Evolutionary conservation across 2,113 vertebrate genomes (phyloP).

Genomic region (Colistium nudipinnis): DNA sequence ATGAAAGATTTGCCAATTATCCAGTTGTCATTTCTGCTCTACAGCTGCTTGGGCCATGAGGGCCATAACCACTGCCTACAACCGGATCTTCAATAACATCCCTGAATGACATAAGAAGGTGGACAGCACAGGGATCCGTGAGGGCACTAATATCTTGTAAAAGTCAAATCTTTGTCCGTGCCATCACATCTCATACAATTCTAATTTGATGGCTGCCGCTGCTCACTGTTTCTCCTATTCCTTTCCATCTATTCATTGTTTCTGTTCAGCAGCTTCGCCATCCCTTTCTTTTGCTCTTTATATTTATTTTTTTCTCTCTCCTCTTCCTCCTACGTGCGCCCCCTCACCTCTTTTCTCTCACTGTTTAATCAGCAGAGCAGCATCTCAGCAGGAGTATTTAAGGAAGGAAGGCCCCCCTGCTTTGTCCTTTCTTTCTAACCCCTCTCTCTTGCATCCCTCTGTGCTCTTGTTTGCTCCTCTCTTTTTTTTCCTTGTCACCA

Average conservation of each 20-base stretch:
- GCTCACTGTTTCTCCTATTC: conserved; percentile 17
- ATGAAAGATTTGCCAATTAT: neutral
- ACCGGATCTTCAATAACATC: neutral
- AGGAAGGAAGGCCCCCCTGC: conserved; percentile 50
- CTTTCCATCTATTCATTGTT: conserved; percentile 12
- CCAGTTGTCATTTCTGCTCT: neutral
- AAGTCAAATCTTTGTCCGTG: conserved; percentile 50
- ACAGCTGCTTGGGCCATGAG: neutral
- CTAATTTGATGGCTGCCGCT: conserved; percentile 43
- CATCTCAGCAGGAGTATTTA: conserved; percentile 71
- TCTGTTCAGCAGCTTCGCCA: conserved; percentile 33
- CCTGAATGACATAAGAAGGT: neutral
- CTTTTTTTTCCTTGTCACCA: neutral
- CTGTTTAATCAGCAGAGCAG: conserved; percentile 68
- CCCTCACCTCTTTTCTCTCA: conserved; percentile 66
- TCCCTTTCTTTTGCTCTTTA: conserved; percentile 38
- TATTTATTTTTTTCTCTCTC: conserved; percentile 45
- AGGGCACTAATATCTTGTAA: conserved; percentile 35
- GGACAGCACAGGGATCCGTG: conserved; percentile 23
- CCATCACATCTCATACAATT: conserved; percentile 29
- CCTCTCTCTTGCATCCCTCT: conserved; percentile 43
- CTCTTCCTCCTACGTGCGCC: conserved; percentile 50
- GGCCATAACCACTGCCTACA: neutral
- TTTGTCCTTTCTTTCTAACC: conserved; percentile 36
- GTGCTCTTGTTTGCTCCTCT: conserved; percentile 29